Percentiles rank a stretch among this genome's conserved stretches.
These are phyloP conservation scores for Malurus cyaneus DNA, from an alignment of 2,113 vertebrate species.

Conservation along the genomic window DNA sequence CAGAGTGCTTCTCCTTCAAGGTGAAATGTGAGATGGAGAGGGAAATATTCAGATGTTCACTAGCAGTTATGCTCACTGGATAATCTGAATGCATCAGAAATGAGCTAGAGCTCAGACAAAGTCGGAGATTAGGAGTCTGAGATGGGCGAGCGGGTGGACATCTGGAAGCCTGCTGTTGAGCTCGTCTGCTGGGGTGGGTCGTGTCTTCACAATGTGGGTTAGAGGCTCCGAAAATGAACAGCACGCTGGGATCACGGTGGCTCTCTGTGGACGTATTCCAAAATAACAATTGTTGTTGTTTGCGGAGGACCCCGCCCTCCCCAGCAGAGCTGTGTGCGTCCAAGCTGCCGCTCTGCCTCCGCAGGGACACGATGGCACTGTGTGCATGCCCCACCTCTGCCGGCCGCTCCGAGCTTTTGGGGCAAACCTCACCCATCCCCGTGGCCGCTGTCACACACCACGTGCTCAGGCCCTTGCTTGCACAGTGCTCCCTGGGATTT, in stretches of 20 bases:
- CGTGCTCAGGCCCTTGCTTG: neutral
- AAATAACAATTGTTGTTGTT: neutral
- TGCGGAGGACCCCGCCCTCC: neutral
- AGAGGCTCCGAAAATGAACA: neutral
- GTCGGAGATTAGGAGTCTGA: conserved; percentile 66
- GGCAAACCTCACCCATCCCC: accelerated
- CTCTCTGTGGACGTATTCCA: neutral
- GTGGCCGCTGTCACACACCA: accelerated
- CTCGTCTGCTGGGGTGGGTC: neutral
- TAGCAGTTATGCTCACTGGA: conserved; percentile 30
- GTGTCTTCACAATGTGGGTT: conserved; percentile 10
- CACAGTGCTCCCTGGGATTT: neutral
- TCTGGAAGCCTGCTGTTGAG: conserved; percentile 62
- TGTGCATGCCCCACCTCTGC: neutral
- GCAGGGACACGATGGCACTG: neutral
- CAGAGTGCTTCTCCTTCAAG: conserved; percentile 8
- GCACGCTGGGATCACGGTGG: neutral
- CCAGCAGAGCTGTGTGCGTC: neutral
- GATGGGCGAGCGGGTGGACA: conserved; percentile 42
- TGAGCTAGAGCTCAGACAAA: conserved; percentile 59
- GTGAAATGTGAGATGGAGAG: conserved; percentile 41
- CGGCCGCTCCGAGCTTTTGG: neutral
- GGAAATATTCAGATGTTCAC: conserved; percentile 28
- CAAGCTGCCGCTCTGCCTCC: neutral
- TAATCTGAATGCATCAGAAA: conserved; percentile 70